Evolutionary conservation across 2,113 vertebrate species (phyloP), one percentile per base, ranked within the genome.

Genomic region (Euleptes europaea): DNA sequence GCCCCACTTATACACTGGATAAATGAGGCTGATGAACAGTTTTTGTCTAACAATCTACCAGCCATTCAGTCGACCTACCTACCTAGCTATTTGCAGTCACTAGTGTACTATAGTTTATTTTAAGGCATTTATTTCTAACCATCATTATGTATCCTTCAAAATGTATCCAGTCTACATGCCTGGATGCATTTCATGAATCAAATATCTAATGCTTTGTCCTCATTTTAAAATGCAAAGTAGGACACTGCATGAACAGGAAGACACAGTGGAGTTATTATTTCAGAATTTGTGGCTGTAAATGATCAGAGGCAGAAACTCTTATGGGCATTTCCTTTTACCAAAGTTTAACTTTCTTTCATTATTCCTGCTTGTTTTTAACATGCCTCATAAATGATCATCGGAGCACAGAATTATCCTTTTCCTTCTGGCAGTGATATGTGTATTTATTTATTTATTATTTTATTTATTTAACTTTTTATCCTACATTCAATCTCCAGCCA

Each of bases 91-190:
- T 57, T 77, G 5, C 69, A n/a, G 49, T 79, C 70, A 5, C 15
- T 54, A 0, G 0, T 60, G 85, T 33, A 71, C 80, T 38, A 0
- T 69, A 73, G n/a, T 73, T 77, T 57, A 23, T 80, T 8, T 1
- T 60, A 21, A n/a, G 3, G 82, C 12, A 26, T 74, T 28, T 31
- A 69, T 0, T 14, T 69, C 54, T 35, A 0, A 65, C 19, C 21
- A 28, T 86, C 31, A 79, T 81, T 90, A 83, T 86, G 17, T 85
- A 42, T 19, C 80, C 79, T 82, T 73, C 71, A 26, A 47, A 73
- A 15, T 10, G 26, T 44, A 2, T 75, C 33, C 74, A 13, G 21
- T 76, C 17, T 26, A 23, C 35, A 40, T 60, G 35, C 49, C 12
- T 78, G 21, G 23, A 35, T 28, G 21, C 38, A 19, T 78, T 77